Evolutionary conservation across 2,113 vertebrate genomes (phyloP).

Genomic region (Sinocyclocheilus rhinocerous): DNA sequence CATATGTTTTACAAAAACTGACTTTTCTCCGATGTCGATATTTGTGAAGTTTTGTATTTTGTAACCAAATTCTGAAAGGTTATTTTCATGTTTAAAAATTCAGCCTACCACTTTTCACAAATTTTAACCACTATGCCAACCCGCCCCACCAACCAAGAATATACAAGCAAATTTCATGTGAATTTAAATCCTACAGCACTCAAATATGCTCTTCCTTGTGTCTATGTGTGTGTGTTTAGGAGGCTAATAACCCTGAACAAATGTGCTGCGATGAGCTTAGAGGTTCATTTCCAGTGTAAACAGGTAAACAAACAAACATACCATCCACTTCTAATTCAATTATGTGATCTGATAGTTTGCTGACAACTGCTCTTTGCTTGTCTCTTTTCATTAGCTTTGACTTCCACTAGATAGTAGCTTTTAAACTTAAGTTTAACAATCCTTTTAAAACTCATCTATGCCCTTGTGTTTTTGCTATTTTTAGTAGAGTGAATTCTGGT

Average conservation of each 20-base stretch:
- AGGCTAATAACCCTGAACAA: slow-evolving; percentile 86
- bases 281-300: slow-evolving; percentile 83
- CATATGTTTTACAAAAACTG: background rate
- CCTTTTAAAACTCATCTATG: background rate
- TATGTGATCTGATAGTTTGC: background rate
- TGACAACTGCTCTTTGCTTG: background rate
- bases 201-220: background rate
- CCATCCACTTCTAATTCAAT: background rate
- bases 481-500: background rate
- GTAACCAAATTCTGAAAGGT: too few relatives aligned
- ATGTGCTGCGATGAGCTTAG: slow-evolving; percentile 84
- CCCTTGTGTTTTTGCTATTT: background rate
- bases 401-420: background rate
- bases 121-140: background rate
- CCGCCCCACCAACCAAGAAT: background rate
- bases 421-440: background rate
- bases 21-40: background rate
- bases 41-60: background rate
- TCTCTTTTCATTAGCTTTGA: background rate
- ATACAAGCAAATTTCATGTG: background rate
- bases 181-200: background rate
- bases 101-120: background rate
- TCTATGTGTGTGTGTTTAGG: slow-evolving; percentile 66
- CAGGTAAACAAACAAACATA: slow-evolving; percentile 67
- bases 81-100: background rate